Conservation (phyloP, 1,140 invertebrate genomes). For the Cotesia vestalis region DNA sequence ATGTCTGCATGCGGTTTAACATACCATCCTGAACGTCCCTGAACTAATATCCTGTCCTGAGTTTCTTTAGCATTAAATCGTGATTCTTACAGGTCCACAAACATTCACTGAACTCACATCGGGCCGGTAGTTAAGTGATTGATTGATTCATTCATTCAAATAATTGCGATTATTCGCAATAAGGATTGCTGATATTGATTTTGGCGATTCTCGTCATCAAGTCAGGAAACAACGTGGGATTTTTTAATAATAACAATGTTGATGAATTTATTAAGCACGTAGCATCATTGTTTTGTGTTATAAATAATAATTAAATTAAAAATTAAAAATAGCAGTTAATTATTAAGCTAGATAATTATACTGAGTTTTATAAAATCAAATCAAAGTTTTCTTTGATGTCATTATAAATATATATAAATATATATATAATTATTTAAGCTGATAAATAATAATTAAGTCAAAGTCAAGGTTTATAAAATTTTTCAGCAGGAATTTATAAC, state of each 20-base stretch:
- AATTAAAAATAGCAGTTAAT: too few species aligned
- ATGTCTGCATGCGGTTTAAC: slow-evolving; percentile 8
- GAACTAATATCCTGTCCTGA: slow-evolving; percentile 27
- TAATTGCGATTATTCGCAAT: slow-evolving; percentile 16
- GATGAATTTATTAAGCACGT: not conserved
- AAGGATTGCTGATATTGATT: slow-evolving; percentile 32
- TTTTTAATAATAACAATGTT: slow-evolving; percentile 24
- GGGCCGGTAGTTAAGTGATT: slow-evolving; percentile 17
- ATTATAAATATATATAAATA: too few species aligned
- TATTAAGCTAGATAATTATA: too few species aligned
- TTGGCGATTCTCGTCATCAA: slow-evolving; percentile 31
- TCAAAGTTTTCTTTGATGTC: too few species aligned
- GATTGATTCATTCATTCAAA: slow-evolving; percentile 15
- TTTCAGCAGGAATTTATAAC: too few species aligned
- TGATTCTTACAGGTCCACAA: slow-evolving; percentile 63
- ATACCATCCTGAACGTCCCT: not conserved
- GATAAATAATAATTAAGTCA: too few species aligned
- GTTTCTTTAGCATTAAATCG: slow-evolving; percentile 58
- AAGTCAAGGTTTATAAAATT: too few species aligned
- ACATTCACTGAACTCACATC: slow-evolving; percentile 9
- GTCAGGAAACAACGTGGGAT: slow-evolving; percentile 39
- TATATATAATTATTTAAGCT: too few species aligned
- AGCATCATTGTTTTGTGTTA: too few species aligned
- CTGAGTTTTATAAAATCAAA: too few species aligned
- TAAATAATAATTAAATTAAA: too few species aligned